A percentile compares a stretch with the other conserved stretches of the same genome.
Evolutionary conservation across 1,140 invertebrate genomes (phyloP).

Genomic region (Rhysida immarginata): DNA sequence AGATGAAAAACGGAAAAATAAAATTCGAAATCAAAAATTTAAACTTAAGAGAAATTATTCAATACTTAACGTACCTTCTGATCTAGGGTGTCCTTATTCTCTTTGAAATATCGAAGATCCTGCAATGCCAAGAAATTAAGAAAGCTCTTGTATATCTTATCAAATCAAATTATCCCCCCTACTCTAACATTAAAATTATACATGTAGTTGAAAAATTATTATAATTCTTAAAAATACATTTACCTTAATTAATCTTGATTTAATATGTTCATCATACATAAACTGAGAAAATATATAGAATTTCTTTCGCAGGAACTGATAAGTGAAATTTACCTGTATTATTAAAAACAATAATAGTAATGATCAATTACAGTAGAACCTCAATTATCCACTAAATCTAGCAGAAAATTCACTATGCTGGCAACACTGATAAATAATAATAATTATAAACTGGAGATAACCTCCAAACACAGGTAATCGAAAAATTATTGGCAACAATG

Average conservation of each 20-base stretch:
- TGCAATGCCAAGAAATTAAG: constrained; percentile 15
- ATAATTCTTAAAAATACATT: no score
- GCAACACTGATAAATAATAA: no score
- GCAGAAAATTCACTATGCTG: no score
- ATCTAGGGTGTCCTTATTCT: constrained; percentile 36
- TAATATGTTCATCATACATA: constrained; percentile 95
- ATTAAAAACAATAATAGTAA: no score
- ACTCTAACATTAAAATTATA: neutral
- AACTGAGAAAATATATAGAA: constrained; percentile 94
- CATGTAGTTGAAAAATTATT: neutral
- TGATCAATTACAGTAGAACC: no score
- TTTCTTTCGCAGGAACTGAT: constrained; percentile 88
- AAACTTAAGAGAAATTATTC: no score
- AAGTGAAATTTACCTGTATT: constrained; percentile 87
- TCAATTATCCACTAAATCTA: no score
- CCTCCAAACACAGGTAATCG: no score
- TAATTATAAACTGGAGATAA: no score
- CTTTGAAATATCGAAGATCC: constrained; percentile 59
- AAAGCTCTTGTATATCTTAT: constrained; percentile 7
- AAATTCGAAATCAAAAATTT: no score
- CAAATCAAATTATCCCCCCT: neutral
- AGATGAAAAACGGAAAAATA: no score
- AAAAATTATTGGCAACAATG: no score
- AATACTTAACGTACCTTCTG: constrained; percentile 31
- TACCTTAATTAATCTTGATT: constrained; percentile 72